Percentiles rank a stretch among this genome's conserved stretches.
Evolutionary conservation across 1,140 invertebrate genomes (phyloP).

Genomic region (Drosophila aff.): DNA sequence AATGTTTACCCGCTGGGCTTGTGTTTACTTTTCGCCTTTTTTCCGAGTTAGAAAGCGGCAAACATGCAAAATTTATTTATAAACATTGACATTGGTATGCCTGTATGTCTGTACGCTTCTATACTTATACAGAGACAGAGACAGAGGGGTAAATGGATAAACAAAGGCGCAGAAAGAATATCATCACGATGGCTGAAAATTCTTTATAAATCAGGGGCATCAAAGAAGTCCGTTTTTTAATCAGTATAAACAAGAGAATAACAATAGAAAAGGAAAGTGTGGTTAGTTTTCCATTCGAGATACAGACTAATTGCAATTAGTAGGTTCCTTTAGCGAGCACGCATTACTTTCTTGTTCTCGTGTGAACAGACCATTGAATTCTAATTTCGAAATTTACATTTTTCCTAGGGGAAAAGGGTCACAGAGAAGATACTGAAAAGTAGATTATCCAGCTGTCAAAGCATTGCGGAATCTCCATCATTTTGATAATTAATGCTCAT

Average conservation of each 20-base stretch:
- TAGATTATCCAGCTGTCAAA: conserved; percentile 18
- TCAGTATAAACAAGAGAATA: conserved; percentile 11
- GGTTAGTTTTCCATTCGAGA: not conserved
- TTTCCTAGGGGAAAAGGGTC: conserved; percentile 11
- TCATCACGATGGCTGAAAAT: conserved; percentile 31
- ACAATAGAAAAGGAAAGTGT: conserved; percentile 50
- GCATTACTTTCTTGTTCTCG: conserved; percentile 10
- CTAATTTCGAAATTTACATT: conserved; percentile 7
- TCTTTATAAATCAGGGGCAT: conserved; percentile 54
- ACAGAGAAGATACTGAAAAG: conserved; percentile 4
- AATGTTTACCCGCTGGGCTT: conserved; percentile 18
- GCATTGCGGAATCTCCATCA: conserved; percentile 9
- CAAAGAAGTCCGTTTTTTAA: conserved; percentile 41
- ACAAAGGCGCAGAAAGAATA: conserved; percentile 33
- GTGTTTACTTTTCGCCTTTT: conserved; percentile 57
- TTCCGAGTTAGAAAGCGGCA: conserved; percentile 41
- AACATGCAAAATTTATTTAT: conserved; percentile 56
- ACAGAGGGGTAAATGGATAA: conserved; percentile 22
- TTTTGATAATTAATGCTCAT: conserved; percentile 20
- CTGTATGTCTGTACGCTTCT: conserved; percentile 6
- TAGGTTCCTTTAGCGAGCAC: conserved; percentile 6
- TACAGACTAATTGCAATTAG: conserved; percentile 30
- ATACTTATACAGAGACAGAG: conserved; percentile 1
- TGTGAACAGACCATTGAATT: conserved; percentile 14
- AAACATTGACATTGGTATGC: conserved; percentile 62